Base-by-base conservation (phyloP, 2,888 invertebrate genomes). In the Coremacera marginata region DNA sequence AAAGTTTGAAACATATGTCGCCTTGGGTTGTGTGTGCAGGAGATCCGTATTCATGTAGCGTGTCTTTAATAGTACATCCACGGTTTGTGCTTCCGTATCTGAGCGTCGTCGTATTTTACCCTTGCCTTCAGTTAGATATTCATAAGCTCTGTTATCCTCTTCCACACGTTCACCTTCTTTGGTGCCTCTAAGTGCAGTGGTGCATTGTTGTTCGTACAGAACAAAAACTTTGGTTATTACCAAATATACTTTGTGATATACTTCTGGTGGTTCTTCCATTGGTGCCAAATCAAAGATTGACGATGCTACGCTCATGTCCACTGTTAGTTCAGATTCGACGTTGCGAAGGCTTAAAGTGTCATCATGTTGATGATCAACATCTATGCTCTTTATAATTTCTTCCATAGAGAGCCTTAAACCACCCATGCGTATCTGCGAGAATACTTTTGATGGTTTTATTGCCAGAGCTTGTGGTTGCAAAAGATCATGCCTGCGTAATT, bases 51-150 rank as follows among this genome's bases (percentile, higher is more conserved):
- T 90, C 0, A 93, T 93, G 77, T 92, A 91, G 9, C 94, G 90
- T 0, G 93, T 91, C 86, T 95, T 95, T n/a, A 90, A 90, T 5
- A 94, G 89, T 51, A 90, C 88, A 60, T 90, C 90, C 3, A 90
- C 89, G 0, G 95, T 95, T 88, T 95, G 95, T 0, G 93, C 92
- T 86, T 94, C 94, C 14, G 93, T 92, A n/a, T 91, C 88, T 0
- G 93, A 90, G 82, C 92, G 91, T 86, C 94, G 94, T 14, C 94
- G 90, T 82, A 94, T 92, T 73, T 92, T 91, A 0, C 94, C 94
- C 82, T 92, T 93, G 0, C 94, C 94, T 0, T 91, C 89, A 0
- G 94, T 94, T 22, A 95, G 90, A 83, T 91, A 93, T 34, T 93
- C 92, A 83, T 95, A 95, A 73, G 89, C 90, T 77, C 91, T 91